Conservation (phyloP, 2,113 vertebrate genomes). For the Peromyscus californicus region DNA sequence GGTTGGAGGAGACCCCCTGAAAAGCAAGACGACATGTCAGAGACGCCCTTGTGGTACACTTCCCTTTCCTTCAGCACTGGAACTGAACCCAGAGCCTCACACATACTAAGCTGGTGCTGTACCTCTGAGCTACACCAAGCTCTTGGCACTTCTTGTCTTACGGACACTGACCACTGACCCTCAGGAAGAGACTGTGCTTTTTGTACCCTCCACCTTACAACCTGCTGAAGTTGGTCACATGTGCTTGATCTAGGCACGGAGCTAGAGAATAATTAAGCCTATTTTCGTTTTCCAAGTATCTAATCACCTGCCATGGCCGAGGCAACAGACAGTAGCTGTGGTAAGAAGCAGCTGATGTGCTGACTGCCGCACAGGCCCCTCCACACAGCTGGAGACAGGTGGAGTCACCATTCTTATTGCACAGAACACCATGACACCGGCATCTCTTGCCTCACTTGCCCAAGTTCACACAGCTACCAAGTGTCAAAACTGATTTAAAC, state of each 20-base stretch:
- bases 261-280: background rate
- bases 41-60: background rate
- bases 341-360: background rate
- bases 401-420: background rate
- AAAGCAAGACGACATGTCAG: slow-evolving; percentile 40
- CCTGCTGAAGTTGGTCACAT: background rate
- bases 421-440: background rate
- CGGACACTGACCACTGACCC: background rate
- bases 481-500: background rate
- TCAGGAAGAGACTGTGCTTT: background rate
- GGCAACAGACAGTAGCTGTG: background rate
- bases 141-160: background rate
- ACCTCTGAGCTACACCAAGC: background rate
- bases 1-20: slow-evolving; percentile 92
- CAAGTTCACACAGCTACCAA: background rate
- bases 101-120: background rate
- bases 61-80: background rate
- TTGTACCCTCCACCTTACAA: background rate
- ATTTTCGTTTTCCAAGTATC: background rate
- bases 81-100: background rate
- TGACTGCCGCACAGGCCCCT: background rate
- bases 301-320: background rate
- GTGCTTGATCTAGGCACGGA: slow-evolving; percentile 9
- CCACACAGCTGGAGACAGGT: background rate
- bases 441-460: background rate